These are phyloP conservation scores for Cydia amplana DNA, from an alignment of 1,140 invertebrate genomes.

Conservation along the genomic window DNA sequence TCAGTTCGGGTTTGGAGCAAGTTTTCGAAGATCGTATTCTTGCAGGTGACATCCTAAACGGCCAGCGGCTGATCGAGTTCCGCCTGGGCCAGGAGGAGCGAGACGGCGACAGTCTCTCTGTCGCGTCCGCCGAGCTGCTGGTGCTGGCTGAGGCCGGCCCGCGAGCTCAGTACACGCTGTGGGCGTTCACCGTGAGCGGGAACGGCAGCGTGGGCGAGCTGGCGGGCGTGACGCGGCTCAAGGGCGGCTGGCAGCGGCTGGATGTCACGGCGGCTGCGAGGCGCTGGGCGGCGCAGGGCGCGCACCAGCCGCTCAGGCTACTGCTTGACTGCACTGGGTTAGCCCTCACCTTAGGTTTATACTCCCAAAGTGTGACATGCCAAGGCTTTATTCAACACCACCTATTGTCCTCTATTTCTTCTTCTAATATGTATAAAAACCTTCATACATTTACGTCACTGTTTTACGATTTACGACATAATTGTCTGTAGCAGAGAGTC, in stretches of 20 bases:
- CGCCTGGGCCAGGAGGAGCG: slow-evolving; percentile 82
- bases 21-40: slow-evolving; percentile 49
- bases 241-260: slow-evolving; percentile 91
- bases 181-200: slow-evolving; percentile 83
- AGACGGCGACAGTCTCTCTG: slow-evolving; percentile 81
- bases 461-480: too few species aligned
- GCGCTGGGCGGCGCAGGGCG: slow-evolving; percentile 82
- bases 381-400: too few species aligned
- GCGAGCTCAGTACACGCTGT: slow-evolving; percentile 82
- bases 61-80: slow-evolving; percentile 92
- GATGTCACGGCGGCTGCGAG: slow-evolving; percentile 89
- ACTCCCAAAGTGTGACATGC: neutral
- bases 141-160: slow-evolving; percentile 82
- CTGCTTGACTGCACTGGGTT: slow-evolving; percentile 86
- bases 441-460: too few species aligned
- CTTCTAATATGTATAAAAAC: too few species aligned
- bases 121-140: slow-evolving; percentile 88
- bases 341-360: neutral
- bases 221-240: slow-evolving; percentile 86
- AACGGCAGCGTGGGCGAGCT: slow-evolving; percentile 83
- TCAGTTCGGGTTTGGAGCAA: slow-evolving; percentile 17
- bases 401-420: too few species aligned
- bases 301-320: slow-evolving; percentile 83
- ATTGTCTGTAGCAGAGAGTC: too few species aligned
- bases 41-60: slow-evolving; percentile 88